These are phyloP conservation scores for Trinectes maculatus DNA, from an alignment of 2,113 vertebrate species.

Conservation along the genomic window DNA sequence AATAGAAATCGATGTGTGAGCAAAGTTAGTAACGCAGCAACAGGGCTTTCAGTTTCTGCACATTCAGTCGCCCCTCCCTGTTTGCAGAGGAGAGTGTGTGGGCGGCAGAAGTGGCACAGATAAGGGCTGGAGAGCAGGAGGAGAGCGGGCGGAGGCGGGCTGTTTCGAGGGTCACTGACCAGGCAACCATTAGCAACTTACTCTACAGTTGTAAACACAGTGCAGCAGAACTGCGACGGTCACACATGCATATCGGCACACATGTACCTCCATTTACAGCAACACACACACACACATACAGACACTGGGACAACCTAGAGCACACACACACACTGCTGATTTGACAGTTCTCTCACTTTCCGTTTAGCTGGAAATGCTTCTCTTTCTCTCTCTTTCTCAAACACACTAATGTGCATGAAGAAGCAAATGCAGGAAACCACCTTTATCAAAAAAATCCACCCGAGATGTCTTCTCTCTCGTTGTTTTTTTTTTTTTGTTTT, in stretches of 20 bases:
- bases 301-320: constrained; percentile 33
- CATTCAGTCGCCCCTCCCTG: constrained; percentile 17
- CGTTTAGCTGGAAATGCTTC: constrained; percentile 58
- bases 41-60: constrained; percentile 44
- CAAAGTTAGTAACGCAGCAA: constrained; percentile 3
- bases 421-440: constrained; percentile 80
- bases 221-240: constrained; percentile 32
- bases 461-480: constrained; percentile 15
- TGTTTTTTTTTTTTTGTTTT: constrained; percentile 8
- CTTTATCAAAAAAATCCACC: constrained; percentile 75
- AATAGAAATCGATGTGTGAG: constrained; percentile 10
- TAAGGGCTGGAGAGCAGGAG: constrained; percentile 47
- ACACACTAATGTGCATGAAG: constrained; percentile 66
- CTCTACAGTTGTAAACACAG: constrained; percentile 58
- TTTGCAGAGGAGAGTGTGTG: constrained; percentile 60
- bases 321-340: constrained; percentile 60
- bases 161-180: constrained; percentile 69
- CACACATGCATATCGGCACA: constrained; percentile 40
- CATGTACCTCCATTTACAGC: constrained; percentile 12
- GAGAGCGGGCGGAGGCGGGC: constrained; percentile 19
- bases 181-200: constrained; percentile 62
- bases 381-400: background rate
- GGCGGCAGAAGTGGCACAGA: constrained; percentile 57
- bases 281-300: constrained; percentile 9
- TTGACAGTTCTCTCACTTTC: constrained; percentile 50